Percentiles rank a stretch among this genome's conserved stretches.
phyloP scores from a whole-genome alignment of 2,888 invertebrate species.

The Augiades crinisus region DNA sequence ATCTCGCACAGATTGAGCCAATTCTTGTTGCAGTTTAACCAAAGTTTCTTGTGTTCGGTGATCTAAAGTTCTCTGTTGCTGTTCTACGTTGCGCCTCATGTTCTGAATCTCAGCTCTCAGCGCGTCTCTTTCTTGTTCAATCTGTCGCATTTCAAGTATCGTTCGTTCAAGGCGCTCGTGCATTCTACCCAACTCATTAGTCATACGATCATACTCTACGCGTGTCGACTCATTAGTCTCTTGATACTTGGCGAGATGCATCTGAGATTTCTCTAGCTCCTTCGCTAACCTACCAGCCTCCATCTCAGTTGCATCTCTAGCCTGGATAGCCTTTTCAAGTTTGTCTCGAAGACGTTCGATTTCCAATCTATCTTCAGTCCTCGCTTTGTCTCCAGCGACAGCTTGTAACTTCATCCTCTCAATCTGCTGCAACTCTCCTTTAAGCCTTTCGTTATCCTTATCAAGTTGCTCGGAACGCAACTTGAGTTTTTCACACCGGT shows the following conservation, averaged over 20 bases:
- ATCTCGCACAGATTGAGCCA: conserved; percentile 86
- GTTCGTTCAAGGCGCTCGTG: conserved; percentile 90
- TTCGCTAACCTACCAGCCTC: conserved; percentile 92
- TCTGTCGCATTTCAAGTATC: conserved; percentile 84
- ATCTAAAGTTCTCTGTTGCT: conserved; percentile 83
- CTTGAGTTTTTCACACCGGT: conserved; percentile 92
- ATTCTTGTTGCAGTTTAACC: conserved; percentile 86
- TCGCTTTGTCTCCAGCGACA: conserved; percentile 83
- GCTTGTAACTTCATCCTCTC: conserved; percentile 88
- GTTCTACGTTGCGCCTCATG: conserved; percentile 83
- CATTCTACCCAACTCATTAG: conserved; percentile 89
- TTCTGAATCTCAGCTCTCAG: conserved; percentile 86
- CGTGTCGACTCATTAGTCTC: conserved; percentile 91
- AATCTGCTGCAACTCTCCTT: conserved; percentile 83
- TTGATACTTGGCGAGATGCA: conserved; percentile 91
- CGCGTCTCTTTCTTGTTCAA: conserved; percentile 88
- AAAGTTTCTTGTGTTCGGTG: conserved; percentile 87
- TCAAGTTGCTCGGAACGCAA: conserved; percentile 85
- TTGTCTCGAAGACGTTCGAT: conserved; percentile 92
- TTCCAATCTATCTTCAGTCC: conserved; percentile 87
- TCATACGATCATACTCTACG: conserved; percentile 92
- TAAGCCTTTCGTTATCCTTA: conserved; percentile 78
- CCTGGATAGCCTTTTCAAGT: conserved; percentile 91
- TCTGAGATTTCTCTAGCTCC: conserved; percentile 92
- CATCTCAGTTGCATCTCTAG: conserved; percentile 91